A percentile compares a stretch with the other conserved stretches of the same genome.
Evolutionary conservation across 1,140 invertebrate genomes (phyloP).

Genomic region (Papilio glaucus): DNA sequence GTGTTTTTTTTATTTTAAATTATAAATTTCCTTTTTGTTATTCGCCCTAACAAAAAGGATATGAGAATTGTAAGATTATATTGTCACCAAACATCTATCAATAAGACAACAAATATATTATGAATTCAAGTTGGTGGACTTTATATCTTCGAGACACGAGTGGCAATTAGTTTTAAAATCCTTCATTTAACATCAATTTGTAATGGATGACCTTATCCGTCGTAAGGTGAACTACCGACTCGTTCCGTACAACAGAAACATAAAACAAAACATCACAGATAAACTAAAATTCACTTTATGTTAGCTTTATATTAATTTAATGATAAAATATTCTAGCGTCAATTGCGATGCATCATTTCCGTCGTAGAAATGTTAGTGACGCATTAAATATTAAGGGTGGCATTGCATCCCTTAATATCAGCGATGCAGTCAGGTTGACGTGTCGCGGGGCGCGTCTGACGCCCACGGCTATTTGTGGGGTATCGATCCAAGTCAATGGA

Average conservation of each 20-base stretch:
- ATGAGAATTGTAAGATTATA: no score
- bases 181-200: no score
- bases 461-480: constrained; percentile 67
- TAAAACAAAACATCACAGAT: not conserved
- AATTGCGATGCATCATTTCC: constrained; percentile 57
- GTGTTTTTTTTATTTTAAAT: no score
- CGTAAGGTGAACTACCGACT: no score
- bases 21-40: no score
- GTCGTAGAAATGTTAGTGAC: constrained; percentile 71
- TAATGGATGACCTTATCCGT: no score
- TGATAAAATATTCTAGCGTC: constrained; percentile 42
- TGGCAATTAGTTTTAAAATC: no score
- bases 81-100: no score
- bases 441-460: constrained; percentile 52
- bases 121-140: no score
- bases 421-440: constrained; percentile 51
- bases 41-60: no score
- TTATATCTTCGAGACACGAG: no score
- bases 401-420: constrained; percentile 35
- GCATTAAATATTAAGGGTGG: constrained; percentile 75
- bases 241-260: not conserved
- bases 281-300: not conserved
- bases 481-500: constrained; percentile 62
- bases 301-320: not conserved
- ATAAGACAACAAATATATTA: no score